These are phyloP conservation scores for Paedocypris micromegethes DNA, from an alignment of 2,797 vertebrate species.

Conservation along the genomic window DNA sequence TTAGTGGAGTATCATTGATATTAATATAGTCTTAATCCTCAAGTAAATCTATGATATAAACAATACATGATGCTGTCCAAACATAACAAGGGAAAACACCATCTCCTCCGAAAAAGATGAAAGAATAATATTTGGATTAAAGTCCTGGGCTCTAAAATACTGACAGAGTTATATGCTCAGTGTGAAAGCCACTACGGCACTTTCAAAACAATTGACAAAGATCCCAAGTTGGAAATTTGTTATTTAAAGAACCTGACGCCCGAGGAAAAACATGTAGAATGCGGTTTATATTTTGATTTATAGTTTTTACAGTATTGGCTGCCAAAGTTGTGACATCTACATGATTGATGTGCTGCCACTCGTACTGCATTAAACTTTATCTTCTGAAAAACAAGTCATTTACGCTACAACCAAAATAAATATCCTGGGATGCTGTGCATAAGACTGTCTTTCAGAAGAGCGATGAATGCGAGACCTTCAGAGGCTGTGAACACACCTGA, in stretches of 20 bases:
- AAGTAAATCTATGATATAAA: too few species aligned
- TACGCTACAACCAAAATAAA: background rate
- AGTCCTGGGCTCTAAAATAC: too few species aligned
- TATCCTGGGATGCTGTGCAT: background rate
- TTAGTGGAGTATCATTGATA: too few species aligned
- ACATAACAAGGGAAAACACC: too few species aligned
- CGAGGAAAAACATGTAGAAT: constrained; percentile 19
- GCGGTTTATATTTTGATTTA: constrained; percentile 36
- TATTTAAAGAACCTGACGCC: constrained; percentile 23
- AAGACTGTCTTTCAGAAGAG: background rate
- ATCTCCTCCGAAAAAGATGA: too few species aligned
- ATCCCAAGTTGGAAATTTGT: constrained; percentile 12
- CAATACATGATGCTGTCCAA: too few species aligned
- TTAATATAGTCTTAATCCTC: too few species aligned
- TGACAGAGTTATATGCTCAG: too few species aligned
- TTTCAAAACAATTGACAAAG: constrained; percentile 21
- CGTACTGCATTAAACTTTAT: constrained; percentile 4
- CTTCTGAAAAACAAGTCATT: constrained; percentile 10
- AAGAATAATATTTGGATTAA: too few species aligned
- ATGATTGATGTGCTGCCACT: constrained; percentile 36
- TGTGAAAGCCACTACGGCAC: constrained; percentile 1
- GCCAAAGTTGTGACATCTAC: constrained; percentile 16
- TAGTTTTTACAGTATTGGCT: constrained; percentile 28
- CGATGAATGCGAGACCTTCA: constrained; percentile 20
- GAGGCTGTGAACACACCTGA: constrained; percentile 31